phyloP scores from a whole-genome alignment of 1,140 invertebrate species.

The Piezodorus guildinii region DNA sequence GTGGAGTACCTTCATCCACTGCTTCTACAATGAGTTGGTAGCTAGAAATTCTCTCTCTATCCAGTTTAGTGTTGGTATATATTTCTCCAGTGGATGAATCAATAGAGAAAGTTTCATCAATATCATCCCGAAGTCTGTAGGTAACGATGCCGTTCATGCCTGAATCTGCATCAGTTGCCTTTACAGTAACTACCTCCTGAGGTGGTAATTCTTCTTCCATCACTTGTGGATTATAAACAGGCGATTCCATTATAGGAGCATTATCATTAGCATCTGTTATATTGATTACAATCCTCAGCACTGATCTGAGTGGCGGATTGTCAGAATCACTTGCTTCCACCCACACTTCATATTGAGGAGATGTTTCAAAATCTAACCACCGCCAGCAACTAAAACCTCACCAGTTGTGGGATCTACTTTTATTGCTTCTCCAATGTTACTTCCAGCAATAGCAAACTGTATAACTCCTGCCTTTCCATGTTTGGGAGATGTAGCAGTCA shows the following conservation, averaged over 20 bases:
- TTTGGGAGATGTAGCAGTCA: constrained; percentile 62
- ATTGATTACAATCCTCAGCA: constrained; percentile 64
- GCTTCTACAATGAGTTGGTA: constrained; percentile 80
- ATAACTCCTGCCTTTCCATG: constrained; percentile 51
- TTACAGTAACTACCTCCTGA: constrained; percentile 58
- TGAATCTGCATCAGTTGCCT: constrained; percentile 75
- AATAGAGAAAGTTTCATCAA: constrained; percentile 66
- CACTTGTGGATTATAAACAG: constrained; percentile 72
- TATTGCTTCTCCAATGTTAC: constrained; percentile 77
- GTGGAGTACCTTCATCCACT: constrained; percentile 71
- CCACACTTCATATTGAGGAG: constrained; percentile 79
- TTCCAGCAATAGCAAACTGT: constrained; percentile 77
- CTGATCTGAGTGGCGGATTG: constrained; percentile 61
- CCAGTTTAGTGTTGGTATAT: constrained; percentile 66
- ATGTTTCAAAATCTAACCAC: constrained; percentile 80
- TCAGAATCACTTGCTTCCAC: constrained; percentile 80
- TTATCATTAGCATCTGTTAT: constrained; percentile 90
- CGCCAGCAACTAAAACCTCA: constrained; percentile 59
- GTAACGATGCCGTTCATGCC: constrained; percentile 73
- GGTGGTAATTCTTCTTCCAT: constrained; percentile 77
- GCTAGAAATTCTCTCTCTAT: constrained; percentile 72
- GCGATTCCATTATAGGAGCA: constrained; percentile 63
- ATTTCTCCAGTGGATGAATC: constrained; percentile 72
- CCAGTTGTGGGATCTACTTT: constrained; percentile 67
- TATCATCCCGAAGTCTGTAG: constrained; percentile 65